Evolutionary conservation across 2,113 vertebrate genomes (phyloP).

Genomic region (Oryzias javanicus): DNA sequence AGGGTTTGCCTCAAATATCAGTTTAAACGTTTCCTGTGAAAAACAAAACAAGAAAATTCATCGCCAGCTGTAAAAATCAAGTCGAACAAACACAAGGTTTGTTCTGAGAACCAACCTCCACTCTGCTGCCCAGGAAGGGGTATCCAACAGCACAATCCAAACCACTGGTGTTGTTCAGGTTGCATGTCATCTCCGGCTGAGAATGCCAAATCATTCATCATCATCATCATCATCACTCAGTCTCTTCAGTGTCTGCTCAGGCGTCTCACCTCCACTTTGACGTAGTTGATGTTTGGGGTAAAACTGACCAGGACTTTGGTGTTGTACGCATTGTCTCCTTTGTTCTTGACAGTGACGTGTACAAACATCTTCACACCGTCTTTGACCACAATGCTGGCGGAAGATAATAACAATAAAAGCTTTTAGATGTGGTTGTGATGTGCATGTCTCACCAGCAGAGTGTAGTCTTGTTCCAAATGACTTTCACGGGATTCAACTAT

Average conservation of each 20-base stretch:
- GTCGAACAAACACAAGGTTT: no score
- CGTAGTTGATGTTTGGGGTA: conserved; percentile 90
- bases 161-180: conserved; percentile 75
- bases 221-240: neutral
- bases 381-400: conserved; percentile 78
- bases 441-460: conserved; percentile 34
- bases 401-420: neutral
- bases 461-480: conserved; percentile 23
- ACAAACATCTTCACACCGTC: conserved; percentile 81
- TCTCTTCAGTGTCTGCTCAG: accelerated
- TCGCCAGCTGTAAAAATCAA: no score
- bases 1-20: conserved; percentile 87
- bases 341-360: conserved; percentile 81
- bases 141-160: conserved; percentile 90
- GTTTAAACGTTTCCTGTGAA: conserved; percentile 83
- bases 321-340: conserved; percentile 92
- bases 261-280: conserved; percentile 86
- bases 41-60: neutral
- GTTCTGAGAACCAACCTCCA: conserved; percentile 60
- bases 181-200: conserved; percentile 85
- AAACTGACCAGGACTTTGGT: conserved; percentile 84
- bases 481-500: no score
- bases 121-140: conserved; percentile 84
- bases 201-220: conserved; percentile 16
- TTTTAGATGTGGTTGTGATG: conserved; percentile 21